Evolutionary conservation across 2,888 invertebrate species (phyloP).

Genomic region (Clunio marinus): DNA sequence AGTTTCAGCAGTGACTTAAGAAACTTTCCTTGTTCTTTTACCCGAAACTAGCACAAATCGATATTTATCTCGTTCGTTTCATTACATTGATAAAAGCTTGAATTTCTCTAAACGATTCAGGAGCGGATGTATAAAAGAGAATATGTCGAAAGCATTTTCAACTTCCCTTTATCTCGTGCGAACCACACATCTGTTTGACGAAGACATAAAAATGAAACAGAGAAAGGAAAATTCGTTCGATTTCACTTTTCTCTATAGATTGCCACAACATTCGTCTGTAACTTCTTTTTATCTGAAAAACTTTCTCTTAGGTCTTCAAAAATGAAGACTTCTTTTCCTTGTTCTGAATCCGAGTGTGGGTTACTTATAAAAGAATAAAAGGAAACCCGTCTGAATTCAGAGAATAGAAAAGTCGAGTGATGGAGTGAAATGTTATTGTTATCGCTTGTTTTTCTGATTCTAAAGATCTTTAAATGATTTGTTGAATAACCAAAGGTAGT

Average conservation of each 20-base stretch:
- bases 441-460: constrained; percentile 3
- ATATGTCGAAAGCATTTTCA: background rate
- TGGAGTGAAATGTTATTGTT: constrained; percentile 8
- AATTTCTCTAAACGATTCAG: too few relatives aligned
- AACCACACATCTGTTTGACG: background rate
- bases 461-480: background rate
- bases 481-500: background rate
- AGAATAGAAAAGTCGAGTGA: too few relatives aligned
- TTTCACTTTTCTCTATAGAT: background rate
- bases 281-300: background rate
- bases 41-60: too few relatives aligned
- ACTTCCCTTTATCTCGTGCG: background rate
- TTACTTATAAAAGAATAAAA: too few relatives aligned
- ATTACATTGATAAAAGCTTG: too few relatives aligned
- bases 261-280: background rate
- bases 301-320: background rate
- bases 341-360: background rate
- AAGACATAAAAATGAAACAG: too few relatives aligned
- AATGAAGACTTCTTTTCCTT: too few relatives aligned
- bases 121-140: background rate
- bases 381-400: too few relatives aligned
- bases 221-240: background rate
- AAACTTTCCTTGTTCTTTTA: too few relatives aligned
- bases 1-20: too few relatives aligned
- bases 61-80: too few relatives aligned